Percentiles rank a stretch among this genome's conserved stretches.
phyloP scores from a whole-genome alignment of 2,888 invertebrate genomes.

The Cerastoderma edule region DNA sequence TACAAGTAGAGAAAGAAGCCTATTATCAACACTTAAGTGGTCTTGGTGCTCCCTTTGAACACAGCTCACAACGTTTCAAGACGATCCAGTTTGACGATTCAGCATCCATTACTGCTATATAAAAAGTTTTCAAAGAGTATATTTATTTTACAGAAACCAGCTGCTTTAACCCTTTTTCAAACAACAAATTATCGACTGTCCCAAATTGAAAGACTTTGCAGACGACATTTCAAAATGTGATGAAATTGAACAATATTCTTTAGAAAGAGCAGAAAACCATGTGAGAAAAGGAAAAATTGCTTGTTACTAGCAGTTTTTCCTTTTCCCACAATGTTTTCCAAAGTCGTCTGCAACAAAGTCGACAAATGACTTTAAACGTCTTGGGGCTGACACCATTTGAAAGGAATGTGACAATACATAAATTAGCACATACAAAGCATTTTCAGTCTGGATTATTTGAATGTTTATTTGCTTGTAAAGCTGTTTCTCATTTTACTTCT shows the following conservation, averaged over 20 bases:
- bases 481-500: not conserved
- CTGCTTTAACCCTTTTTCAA: not conserved
- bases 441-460: not conserved
- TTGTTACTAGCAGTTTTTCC: too few species aligned
- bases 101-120: conserved; percentile 2
- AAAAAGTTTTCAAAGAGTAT: not conserved
- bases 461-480: not conserved
- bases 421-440: not conserved
- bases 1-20: conserved; percentile 85
- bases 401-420: not conserved
- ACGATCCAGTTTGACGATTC: conserved; percentile 1
- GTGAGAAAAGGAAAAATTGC: conserved; percentile 6
- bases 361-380: not conserved
- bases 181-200: not conserved
- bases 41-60: conserved; percentile 79
- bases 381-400: not conserved
- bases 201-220: not conserved
- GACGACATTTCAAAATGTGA: too few species aligned
- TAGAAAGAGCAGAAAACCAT: not conserved
- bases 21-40: conserved; percentile 84
- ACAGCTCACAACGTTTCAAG: conserved; percentile 48
- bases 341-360: not conserved
- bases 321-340: conserved; percentile 10
- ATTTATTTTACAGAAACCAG: too few species aligned
- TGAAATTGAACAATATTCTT: not conserved